Base-by-base conservation (phyloP, 2,888 invertebrate genomes). In the Pollenia labialis region DNA sequence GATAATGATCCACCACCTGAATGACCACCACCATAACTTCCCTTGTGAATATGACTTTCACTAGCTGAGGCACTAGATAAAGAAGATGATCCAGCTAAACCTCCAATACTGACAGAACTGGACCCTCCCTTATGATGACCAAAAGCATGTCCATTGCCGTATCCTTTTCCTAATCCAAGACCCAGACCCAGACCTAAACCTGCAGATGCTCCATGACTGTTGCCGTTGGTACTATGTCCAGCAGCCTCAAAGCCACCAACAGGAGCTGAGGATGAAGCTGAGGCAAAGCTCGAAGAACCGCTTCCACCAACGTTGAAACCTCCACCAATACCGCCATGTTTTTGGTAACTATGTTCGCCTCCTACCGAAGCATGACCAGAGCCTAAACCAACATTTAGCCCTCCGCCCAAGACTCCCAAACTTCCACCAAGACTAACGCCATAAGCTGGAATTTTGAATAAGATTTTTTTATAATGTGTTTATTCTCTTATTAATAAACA, bases 371-470 rank as follows among this genome's bases (percentile, higher is more conserved):
- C 52, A 2, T 60, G 79, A 8, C 46, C 74, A 58, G 66, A 54
- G 48, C 85, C 86, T 52, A 77, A 50, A 46, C 81, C 79, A 44
- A 85, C 46, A 72, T 64, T 82, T 9, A 77, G 44, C 48, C 69
- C 80, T n/a, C 56, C 83, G 1, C 79, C 82, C 11, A 82, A 71
- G 16, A 69, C 77, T 14, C 77, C 80, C 40, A 81, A 50, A 0
- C 60, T 58, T n/a, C 46, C 85, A 52, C 74, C 83, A 4, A 83
- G 32, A 44, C 64, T 62, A 40, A 80, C 54, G 56, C 85, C 83
- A 74, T 85, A 80, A 52, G 82, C 89, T 89, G 50, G 1, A 85
- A 76, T 23, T 1, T 18, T n/a, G 52, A 64, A 11, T 0, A 42
- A 16, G 32, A 48, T 40, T 42, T 60, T 10, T 14, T 50, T 50